phyloP scores from a whole-genome alignment of 2,797 vertebrate species.

The Enteromius trimaculatus region DNA sequence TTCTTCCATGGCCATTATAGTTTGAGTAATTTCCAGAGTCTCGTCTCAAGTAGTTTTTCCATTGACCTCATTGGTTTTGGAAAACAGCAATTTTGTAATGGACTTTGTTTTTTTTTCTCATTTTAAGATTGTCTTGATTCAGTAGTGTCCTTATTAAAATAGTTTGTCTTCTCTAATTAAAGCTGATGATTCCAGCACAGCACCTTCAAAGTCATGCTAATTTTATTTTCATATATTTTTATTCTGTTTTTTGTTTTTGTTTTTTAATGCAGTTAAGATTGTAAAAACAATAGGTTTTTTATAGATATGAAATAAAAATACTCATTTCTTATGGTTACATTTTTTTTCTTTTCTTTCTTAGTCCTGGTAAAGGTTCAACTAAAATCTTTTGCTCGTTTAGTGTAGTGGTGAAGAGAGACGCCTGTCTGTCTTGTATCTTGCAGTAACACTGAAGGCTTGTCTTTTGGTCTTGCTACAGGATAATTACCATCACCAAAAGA shows the following conservation, averaged over 20 bases:
- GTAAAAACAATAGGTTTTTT: too few species aligned
- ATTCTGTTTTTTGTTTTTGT: not conserved
- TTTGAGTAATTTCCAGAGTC: conserved; percentile 8
- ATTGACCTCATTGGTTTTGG: not conserved
- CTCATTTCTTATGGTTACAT: too few species aligned
- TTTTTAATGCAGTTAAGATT: not conserved
- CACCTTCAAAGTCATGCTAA: not conserved
- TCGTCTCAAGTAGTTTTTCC: conserved; percentile 1
- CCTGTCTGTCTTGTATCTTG: conserved; percentile 24
- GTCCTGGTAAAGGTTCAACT: conserved; percentile 3
- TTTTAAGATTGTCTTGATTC: not conserved
- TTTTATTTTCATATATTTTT: not conserved
- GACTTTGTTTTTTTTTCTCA: not conserved
- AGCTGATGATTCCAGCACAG: too few species aligned
- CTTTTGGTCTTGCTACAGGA: conserved; percentile 33
- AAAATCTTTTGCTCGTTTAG: conserved; percentile 3
- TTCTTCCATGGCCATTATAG: conserved; percentile 11
- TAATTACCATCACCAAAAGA: conserved; percentile 54
- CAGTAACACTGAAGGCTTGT: conserved; percentile 3
- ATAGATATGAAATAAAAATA: too few species aligned
- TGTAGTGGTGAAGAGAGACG: conserved; percentile 19
- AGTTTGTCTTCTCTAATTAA: not conserved
- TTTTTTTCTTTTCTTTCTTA: not conserved
- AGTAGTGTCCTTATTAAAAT: not conserved
- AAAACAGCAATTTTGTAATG: not conserved